Evolutionary conservation across 2,888 invertebrate genomes (phyloP).

Genomic region (Euspilapteryx auroguttella): DNA sequence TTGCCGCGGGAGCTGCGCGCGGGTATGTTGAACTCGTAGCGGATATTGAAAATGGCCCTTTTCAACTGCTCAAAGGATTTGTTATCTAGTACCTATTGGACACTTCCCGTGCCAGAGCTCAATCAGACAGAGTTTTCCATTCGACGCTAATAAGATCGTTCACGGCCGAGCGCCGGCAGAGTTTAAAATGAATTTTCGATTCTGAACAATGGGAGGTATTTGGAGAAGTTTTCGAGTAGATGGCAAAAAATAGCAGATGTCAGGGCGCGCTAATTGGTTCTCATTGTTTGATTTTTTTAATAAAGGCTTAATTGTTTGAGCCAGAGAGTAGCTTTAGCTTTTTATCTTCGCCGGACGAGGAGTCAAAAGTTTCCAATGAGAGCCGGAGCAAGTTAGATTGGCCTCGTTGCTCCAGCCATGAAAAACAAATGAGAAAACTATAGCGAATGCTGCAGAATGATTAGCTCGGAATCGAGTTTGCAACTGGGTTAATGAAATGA

Average conservation of each 20-base stretch:
- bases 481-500: too few relatives aligned
- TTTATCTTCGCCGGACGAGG: slow-evolving; percentile 1
- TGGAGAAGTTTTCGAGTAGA: slow-evolving; percentile 20
- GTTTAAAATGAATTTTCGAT: slow-evolving; percentile 18
- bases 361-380: not conserved
- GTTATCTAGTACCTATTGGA: slow-evolving; percentile 34
- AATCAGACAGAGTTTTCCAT: slow-evolving; percentile 17
- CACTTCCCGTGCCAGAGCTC: slow-evolving; percentile 21
- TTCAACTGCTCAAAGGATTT: slow-evolving; percentile 37
- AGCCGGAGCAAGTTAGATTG: not conserved
- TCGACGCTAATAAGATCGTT: slow-evolving; percentile 28
- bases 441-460: too few relatives aligned
- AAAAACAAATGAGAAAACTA: too few relatives aligned
- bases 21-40: slow-evolving; percentile 45
- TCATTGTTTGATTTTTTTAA: slow-evolving; percentile 33
- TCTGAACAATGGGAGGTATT: slow-evolving; percentile 18
- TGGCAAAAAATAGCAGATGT: slow-evolving; percentile 20
- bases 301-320: slow-evolving; percentile 44
- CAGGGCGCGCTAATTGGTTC: slow-evolving; percentile 38
- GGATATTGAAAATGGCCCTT: slow-evolving; percentile 51
- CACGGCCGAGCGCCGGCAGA: slow-evolving; percentile 19
- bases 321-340: slow-evolving; percentile 1
- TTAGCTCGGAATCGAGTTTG: too few relatives aligned
- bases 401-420: not conserved
- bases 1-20: too few relatives aligned